Base-by-base conservation (phyloP, 2,113 vertebrate species). In the Urocynchramus pylzowi region DNA sequence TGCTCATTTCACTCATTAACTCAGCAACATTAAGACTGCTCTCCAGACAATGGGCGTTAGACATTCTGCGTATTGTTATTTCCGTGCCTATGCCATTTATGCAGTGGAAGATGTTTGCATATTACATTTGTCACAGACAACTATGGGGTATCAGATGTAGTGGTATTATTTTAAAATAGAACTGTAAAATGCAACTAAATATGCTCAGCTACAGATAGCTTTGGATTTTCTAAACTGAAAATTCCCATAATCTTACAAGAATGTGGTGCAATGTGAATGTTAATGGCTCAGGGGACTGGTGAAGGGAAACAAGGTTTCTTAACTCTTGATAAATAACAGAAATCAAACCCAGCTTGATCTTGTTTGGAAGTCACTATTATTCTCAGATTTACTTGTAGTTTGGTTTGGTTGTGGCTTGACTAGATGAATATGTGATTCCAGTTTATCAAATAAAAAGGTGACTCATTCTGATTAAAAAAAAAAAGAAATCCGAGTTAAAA, bases 121-220 rank as follows among this genome's bases (percentile, higher is more conserved):
- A 94, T 94, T 96, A 81, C 61, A 86, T 96, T 97, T 96, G 96
- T 96, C 73, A 96, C 92, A 97, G 91, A 87, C 91, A 97, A 97
- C 68, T 90, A 84, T 53, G 75, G 60, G 82, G 76, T 96, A 97
- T 91, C 87, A 96, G 96, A 96, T 95, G 85, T 91, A 97, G 87
- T 31, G 54, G 93, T 87, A 93, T 84, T 92, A 97, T 47, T 97
- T 57, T 88, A 94, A 92, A 94, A 96, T 85, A 95, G 88, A 95
- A 69, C 79, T 83, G 91, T 87, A 97, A 94, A 90, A 95, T 80
- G 92, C 93, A 95, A 89, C 93, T 91, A 96, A 97, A 97, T 93
- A 93, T 78, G 92, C 76, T 86, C 85, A 94, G 79, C 39, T 89
- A 68, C 64, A 93, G 84, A 95, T 90, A 80, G 68, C 92, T 94